Base-by-base conservation (phyloP, 2,888 invertebrate genomes). In the Alloscopus bannaensis region DNA sequence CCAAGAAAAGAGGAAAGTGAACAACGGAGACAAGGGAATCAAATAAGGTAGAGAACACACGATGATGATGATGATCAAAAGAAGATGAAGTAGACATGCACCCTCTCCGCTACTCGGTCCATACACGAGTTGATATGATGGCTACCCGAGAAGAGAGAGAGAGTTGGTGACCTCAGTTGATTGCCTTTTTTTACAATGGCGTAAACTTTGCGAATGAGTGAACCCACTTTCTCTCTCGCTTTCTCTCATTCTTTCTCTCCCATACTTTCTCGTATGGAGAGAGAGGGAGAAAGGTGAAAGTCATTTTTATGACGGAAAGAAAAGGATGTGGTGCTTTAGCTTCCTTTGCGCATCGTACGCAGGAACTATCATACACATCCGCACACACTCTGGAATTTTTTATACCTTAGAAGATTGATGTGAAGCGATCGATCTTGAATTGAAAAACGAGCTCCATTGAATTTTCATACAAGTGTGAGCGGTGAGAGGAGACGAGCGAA, bases 371-470 rank as follows among this genome's bases (percentile, higher is more conserved):
- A n/a, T n/a, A n/a, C n/a, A n/a, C n/a, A n/a, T n/a, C 11, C 26
- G 16, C 55, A 18, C 47, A 47, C 18, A n/a, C 18, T 28, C 18
- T 28, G 24, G 24, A 24, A 11, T 24, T 57, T 57, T 57, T 24
- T 29, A 29, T 36, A 8, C 20, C 31, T 31, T 13, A 20, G 59
- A 66, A 73, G 73, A 73, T 73, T 73, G 73, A 73, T 73, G 65
- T 29, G 57, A 59, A 26, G 57, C 57, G 52, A 73, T 73, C 73
- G 73, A 73, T 73, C 73, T 50, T 66, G 66, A 73, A 73, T 73
- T 73, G 73, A 73, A 73, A 66, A 73, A 73, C 73, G 73, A 73
- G 45, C 59, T 65, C 73, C 59, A 73, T 73, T 73, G 55, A 73
- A 73, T 73, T 66, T 65, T 31, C n/a, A n/a, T n/a, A n/a, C n/a